phyloP scores from a whole-genome alignment of 2,797 vertebrate genomes.

The Notolepis coatsorum region DNA sequence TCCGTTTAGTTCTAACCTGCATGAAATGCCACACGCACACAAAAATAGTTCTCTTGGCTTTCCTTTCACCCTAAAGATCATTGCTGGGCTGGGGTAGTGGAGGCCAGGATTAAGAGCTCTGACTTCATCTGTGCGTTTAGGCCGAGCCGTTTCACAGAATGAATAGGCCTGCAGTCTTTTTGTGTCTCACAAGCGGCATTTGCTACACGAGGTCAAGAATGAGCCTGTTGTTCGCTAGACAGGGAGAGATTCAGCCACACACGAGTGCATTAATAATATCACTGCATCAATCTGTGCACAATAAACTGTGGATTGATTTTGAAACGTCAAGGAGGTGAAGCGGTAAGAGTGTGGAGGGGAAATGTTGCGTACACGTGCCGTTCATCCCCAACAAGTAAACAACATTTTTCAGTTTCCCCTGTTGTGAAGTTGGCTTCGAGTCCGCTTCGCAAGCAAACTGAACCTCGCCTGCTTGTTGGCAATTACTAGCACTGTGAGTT shows the following conservation, averaged over 20 bases:
- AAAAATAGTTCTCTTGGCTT: background rate
- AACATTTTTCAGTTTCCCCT: too few species aligned
- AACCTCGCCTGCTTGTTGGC: too few species aligned
- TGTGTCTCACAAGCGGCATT: constrained; percentile 13
- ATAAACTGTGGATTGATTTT: background rate
- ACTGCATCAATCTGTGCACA: constrained; percentile 1
- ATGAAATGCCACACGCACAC: background rate
- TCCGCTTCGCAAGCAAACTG: too few species aligned
- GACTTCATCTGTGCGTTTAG: constrained; percentile 30
- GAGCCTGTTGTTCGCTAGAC: background rate
- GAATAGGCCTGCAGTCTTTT: constrained; percentile 15
- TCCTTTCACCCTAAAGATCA: background rate
- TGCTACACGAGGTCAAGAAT: constrained; percentile 17
- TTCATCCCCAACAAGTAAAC: too few species aligned
- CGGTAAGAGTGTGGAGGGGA: background rate
- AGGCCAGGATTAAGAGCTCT: constrained; percentile 37
- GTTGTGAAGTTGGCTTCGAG: too few species aligned
- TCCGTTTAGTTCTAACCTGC: background rate
- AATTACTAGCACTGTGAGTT: background rate
- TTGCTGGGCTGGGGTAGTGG: background rate
- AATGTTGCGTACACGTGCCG: too few species aligned
- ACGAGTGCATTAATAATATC: background rate
- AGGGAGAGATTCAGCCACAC: background rate
- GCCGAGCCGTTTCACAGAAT: constrained; percentile 33
- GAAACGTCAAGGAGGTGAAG: background rate